A percentile compares a stretch with the other conserved stretches of the same genome.
phyloP scores from a whole-genome alignment of 1,140 invertebrate genomes.

The Dendroctonus valens region DNA sequence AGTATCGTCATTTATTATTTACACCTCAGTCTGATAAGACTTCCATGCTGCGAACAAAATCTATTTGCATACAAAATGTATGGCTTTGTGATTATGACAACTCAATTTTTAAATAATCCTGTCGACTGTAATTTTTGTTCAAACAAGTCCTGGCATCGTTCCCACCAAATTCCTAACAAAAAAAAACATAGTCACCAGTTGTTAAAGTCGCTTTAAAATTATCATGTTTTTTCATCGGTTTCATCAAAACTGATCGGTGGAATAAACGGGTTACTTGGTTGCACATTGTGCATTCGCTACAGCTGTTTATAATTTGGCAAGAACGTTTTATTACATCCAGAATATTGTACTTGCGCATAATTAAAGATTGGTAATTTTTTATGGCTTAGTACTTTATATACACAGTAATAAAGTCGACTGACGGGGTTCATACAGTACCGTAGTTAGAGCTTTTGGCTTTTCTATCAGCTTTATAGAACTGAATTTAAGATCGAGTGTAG shows the following conservation, averaged over 20 bases:
- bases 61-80: no score
- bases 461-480: no score
- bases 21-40: no score
- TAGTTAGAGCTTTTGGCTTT: background rate
- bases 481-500: no score
- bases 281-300: conserved; percentile 11
- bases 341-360: conserved; percentile 16
- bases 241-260: conserved; percentile 8
- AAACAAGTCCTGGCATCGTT: conserved; percentile 2
- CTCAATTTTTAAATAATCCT: no score
- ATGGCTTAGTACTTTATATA: conserved; percentile 4
- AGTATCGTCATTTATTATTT: no score
- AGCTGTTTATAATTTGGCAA: conserved; percentile 23
- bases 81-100: no score
- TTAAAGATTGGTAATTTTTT: conserved; percentile 21
- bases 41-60: no score
- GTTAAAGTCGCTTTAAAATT: conserved; percentile 16
- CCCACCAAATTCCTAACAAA: background rate
- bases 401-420: conserved; percentile 3
- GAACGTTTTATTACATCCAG: conserved; percentile 20
- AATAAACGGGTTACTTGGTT: conserved; percentile 7
- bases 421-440: background rate
- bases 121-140: background rate
- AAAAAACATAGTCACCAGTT: conserved; percentile 10
- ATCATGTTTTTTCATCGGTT: conserved; percentile 21